Conservation (phyloP, 1,140 invertebrate genomes). For the Capitella teleta region DNA sequence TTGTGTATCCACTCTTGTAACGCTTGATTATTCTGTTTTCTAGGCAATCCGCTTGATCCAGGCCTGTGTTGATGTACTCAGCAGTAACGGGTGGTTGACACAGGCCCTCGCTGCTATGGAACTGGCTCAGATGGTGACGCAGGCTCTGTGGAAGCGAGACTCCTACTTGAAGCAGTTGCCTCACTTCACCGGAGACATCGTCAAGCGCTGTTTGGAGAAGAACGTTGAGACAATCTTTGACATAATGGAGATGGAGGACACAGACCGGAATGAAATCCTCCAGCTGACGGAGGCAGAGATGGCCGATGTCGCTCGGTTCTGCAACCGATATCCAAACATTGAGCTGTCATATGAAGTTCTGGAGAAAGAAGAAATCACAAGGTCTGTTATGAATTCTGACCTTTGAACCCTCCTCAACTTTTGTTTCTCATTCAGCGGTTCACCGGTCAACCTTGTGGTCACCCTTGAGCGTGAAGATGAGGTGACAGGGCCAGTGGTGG, state of each 20-base stretch:
- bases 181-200: conserved; percentile 81
- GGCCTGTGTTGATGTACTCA: conserved; percentile 96
- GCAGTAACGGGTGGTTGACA: conserved; percentile 93
- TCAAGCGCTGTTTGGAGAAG: conserved; percentile 82
- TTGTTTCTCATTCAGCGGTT: conserved; percentile 51
- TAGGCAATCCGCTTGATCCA: conserved; percentile 65
- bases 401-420: conserved; percentile 1
- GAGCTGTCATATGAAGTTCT: conserved; percentile 85
- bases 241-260: conserved; percentile 95
- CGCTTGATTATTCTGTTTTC: conserved; percentile 5
- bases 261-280: conserved; percentile 73
- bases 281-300: conserved; percentile 76
- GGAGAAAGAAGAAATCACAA: conserved; percentile 60
- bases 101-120: conserved; percentile 99
- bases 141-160: conserved; percentile 99
- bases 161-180: conserved; percentile 94
- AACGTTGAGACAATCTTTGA: conserved; percentile 94
- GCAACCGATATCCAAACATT: conserved; percentile 98
- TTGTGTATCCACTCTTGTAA: neutral
- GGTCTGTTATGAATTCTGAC: no score
- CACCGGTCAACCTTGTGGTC: conserved; percentile 49
- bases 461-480: conserved; percentile 93
- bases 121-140: conserved; percentile 97
- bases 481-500: conserved; percentile 89
- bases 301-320: conserved; percentile 94